Percentiles rank a stretch among this genome's conserved stretches.
These are phyloP conservation scores for Fabriciana adippe DNA, from an alignment of 2,888 invertebrate genomes.

Conservation along the genomic window DNA sequence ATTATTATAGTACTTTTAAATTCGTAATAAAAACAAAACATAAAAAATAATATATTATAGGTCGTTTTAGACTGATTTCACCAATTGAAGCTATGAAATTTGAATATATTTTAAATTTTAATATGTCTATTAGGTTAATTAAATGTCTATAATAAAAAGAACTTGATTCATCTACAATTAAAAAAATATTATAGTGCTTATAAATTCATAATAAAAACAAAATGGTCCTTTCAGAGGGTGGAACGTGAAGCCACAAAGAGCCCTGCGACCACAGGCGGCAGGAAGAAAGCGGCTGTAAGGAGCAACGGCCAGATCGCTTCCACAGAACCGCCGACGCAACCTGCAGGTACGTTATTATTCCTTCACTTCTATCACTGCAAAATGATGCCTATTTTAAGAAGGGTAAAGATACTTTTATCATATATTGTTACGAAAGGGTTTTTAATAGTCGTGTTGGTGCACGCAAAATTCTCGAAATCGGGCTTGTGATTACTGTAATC, in stretches of 20 bases:
- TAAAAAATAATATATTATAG: not conserved
- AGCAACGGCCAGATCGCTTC: slow-evolving; percentile 72
- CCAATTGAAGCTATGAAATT: no score
- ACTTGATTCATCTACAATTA: not conserved
- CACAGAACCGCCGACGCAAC: slow-evolving; percentile 61
- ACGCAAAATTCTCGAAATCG: not conserved
- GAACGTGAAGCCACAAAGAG: slow-evolving; percentile 74
- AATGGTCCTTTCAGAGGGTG: slow-evolving; percentile 62
- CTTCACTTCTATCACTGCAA: not conserved
- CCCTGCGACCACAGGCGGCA: slow-evolving; percentile 71
- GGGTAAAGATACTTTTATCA: not conserved
- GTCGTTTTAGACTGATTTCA: not conserved
- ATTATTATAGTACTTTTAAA: slow-evolving; percentile 2
- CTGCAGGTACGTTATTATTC: slow-evolving; percentile 40
- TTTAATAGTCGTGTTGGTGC: not conserved
- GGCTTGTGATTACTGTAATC: not conserved
- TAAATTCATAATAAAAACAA: slow-evolving; percentile 28
- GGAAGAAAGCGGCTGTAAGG: slow-evolving; percentile 69
- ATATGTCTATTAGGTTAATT: no score
- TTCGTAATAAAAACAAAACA: not conserved
- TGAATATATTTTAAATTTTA: no score
- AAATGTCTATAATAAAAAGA: no score
- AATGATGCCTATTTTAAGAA: not conserved
- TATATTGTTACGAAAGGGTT: not conserved
- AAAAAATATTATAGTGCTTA: not conserved